These are phyloP conservation scores for Pelagia noctiluca DNA, from an alignment of 30 jellyfish, hydroid and myxozoan species.

Conservation along the genomic window DNA sequence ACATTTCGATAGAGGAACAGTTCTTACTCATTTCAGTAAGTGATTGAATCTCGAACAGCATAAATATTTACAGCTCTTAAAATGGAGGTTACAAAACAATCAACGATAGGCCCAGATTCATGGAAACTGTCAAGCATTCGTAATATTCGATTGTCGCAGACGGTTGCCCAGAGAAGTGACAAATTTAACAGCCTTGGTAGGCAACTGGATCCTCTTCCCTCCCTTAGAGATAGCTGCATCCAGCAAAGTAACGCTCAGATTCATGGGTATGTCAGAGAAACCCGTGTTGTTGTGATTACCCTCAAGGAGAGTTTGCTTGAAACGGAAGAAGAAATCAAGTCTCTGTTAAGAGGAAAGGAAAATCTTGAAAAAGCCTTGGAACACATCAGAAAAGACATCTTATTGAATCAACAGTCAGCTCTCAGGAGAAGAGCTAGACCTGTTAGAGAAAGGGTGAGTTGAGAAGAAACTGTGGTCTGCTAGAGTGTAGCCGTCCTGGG, in stretches of 20 bases:
- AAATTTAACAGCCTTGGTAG: conserved; percentile 86
- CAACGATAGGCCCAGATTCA: conserved; percentile 90
- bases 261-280: conserved; percentile 79
- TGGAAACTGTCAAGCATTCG: conserved; percentile 83
- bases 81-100: conserved; percentile 75
- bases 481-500: background rate
- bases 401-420: conserved; percentile 69
- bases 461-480: no score
- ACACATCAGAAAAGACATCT: conserved; percentile 82
- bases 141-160: conserved; percentile 82
- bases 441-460: conserved; percentile 84
- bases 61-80: no score
- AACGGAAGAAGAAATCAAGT: conserved; percentile 89
- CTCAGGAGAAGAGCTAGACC: conserved; percentile 79
- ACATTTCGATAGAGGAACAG: no score
- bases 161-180: conserved; percentile 93
- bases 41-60: no score
- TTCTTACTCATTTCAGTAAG: no score
- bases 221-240: conserved; percentile 83
- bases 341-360: conserved; percentile 79
- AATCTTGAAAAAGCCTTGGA: conserved; percentile 86
- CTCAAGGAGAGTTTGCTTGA: conserved; percentile 81
- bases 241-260: conserved; percentile 89
- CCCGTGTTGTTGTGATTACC: conserved; percentile 76
- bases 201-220: conserved; percentile 92